phyloP scores from a whole-genome alignment of 2,113 vertebrate species.

The Empidonax traillii region DNA sequence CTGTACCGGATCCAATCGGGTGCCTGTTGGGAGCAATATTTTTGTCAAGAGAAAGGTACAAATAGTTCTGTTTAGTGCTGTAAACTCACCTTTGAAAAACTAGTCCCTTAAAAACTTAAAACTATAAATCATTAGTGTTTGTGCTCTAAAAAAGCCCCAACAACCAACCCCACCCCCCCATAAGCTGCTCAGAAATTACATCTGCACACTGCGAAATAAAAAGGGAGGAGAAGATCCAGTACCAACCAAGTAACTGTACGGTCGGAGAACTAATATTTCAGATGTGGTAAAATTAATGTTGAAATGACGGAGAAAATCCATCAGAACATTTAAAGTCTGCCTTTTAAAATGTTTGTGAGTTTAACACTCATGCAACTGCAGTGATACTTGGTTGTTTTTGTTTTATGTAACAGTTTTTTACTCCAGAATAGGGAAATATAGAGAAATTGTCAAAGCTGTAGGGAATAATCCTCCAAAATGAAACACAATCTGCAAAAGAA shows the following conservation, averaged over 20 bases:
- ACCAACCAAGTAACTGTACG: background rate
- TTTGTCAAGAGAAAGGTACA: background rate
- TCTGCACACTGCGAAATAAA: background rate
- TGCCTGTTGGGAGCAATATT: background rate
- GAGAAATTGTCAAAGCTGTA: background rate
- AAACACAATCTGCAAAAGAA: background rate
- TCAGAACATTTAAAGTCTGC: background rate
- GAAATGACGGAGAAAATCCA: background rate
- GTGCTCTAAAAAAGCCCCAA: background rate
- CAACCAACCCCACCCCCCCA: fast-evolving
- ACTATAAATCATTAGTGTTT: background rate
- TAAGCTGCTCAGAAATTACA: background rate
- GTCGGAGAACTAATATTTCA: background rate
- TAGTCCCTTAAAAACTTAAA: background rate
- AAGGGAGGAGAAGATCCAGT: background rate
- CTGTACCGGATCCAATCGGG: fast-evolving
- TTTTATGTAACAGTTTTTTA: background rate
- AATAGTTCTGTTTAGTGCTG: background rate
- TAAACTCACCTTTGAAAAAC: background rate
- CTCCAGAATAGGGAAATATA: background rate
- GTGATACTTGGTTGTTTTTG: background rate
- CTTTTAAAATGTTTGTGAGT: background rate
- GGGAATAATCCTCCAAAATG: fast-evolving
- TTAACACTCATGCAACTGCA: background rate
- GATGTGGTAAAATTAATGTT: background rate